Evolutionary conservation across 2,797 vertebrate species (phyloP).

Genomic region (Siniperca scherzeri): DNA sequence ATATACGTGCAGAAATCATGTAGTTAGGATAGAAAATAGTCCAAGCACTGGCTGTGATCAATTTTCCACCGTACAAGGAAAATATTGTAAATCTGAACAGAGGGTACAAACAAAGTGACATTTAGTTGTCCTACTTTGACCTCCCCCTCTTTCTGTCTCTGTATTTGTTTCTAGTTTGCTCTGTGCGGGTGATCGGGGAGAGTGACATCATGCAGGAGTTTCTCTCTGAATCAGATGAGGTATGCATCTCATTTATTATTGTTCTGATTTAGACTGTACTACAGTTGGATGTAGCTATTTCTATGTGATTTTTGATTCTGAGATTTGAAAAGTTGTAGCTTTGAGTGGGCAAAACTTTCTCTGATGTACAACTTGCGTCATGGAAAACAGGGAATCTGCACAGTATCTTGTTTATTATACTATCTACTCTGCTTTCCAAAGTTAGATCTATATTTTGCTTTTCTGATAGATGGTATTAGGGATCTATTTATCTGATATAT

Average conservation of each 20-base stretch:
- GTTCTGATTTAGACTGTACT: background rate
- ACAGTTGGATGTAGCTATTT: conserved; percentile 29
- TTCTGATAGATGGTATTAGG: background rate
- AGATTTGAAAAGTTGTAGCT: background rate
- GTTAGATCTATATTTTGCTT: background rate
- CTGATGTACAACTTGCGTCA: background rate
- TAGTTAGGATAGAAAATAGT: conserved; percentile 6
- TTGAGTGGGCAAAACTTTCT: background rate
- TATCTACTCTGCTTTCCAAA: background rate
- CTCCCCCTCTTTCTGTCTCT: conserved; percentile 11
- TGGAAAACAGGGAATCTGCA: background rate
- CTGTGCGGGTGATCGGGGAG: conserved; percentile 95
- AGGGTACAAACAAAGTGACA: background rate
- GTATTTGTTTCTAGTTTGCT: conserved; percentile 87
- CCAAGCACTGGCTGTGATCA: background rate
- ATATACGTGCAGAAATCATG: background rate
- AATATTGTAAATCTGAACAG: conserved; percentile 19
- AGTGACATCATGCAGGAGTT: conserved; percentile 99
- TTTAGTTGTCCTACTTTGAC: conserved; percentile 26
- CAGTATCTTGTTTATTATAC: background rate
- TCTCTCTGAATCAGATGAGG: conserved; percentile 97
- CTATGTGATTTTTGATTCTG: background rate
- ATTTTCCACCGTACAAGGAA: background rate
- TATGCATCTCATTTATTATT: conserved; percentile 57
- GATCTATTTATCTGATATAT: background rate